Evolutionary conservation across 2,888 invertebrate species (phyloP), one percentile per base, ranked within the genome.

Genomic region (Andrena camellia): DNA sequence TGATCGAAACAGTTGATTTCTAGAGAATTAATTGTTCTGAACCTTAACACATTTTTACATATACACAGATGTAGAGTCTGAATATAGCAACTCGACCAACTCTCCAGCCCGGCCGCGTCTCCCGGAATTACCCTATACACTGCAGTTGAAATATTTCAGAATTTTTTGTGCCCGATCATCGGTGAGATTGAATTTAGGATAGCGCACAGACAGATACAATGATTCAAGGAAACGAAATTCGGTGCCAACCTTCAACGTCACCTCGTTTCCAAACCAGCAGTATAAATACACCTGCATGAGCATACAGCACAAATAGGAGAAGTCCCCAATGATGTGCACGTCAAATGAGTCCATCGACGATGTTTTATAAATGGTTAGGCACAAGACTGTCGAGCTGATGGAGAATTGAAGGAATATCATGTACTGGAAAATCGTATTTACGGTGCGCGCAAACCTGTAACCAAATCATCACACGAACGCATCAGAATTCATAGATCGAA

Each of bases 181-280:
- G 2, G 20, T 35, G 2, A 3, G 6, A 29, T 70, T 60, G 7
- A 13, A 8, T 17, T 31, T 6, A 17, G 42, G 33, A 10, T 50
- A 66, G 20, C 23, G 29, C 33, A 59, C 8, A n/a, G n/a, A n/a
- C 20, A 2, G 29, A 13, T 29, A 54, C 26, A 42, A 23, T 23
- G 20, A 60, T 66, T 10, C 8, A 42, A 67, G n/a, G 20, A 62
- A 62, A 71, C 5, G 59, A 67, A 72, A 63, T 29, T 35, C 54
- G 17, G 26, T 72, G 67, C 67, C n/a, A 60, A 88, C 88, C 85
- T 88, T 85, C 35, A 88, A 69, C 42, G 78, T 86, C 20, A 92
- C 86, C 75, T 92, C 90, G 75, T 91, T 91, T 26, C 91, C 92
- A 35, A 88, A 90, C 90, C 92, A 92, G 71, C 91, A 92, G 62